A percentile compares a stretch with the other conserved stretches of the same genome.
Evolutionary conservation across 2,888 invertebrate species (phyloP).

Genomic region (Drosophila pseudotakahashii): DNA sequence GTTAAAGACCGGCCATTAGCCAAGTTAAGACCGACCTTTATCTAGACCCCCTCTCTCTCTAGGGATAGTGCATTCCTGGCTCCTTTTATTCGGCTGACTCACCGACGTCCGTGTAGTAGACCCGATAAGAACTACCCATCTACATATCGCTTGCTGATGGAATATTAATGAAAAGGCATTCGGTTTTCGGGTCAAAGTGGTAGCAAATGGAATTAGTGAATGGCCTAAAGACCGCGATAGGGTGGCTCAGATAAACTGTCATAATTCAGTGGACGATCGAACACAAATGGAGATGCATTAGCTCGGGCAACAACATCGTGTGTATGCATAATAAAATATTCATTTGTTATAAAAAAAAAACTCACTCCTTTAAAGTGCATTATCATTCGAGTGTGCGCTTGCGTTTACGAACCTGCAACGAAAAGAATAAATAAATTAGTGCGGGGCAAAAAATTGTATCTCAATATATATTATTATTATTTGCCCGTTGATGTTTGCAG

Average conservation of each 20-base stretch:
- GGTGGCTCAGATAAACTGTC: constrained; percentile 30
- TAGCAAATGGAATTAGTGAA: constrained; percentile 49
- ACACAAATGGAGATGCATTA: constrained; percentile 37
- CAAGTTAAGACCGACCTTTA: constrained; percentile 50
- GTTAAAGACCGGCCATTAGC: constrained; percentile 78
- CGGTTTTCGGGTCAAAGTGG: constrained; percentile 37
- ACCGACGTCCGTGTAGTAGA: constrained; percentile 44
- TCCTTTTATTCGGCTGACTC: constrained; percentile 69
- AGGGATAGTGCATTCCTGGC: constrained; percentile 30
- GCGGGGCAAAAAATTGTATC: constrained; percentile 15
- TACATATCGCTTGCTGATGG: constrained; percentile 38
- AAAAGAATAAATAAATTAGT: constrained; percentile 48
- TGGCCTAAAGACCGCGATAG: constrained; percentile 40
- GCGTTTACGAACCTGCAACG: constrained; percentile 64
- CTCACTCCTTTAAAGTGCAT: constrained; percentile 11
- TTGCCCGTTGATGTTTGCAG: constrained; percentile 10
- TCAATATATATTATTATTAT: constrained; percentile 25
- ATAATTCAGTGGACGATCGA: constrained; percentile 17
- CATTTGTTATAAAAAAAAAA: neutral
- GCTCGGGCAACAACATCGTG: neutral
- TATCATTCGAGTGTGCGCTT: constrained; percentile 24
- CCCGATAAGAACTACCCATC: constrained; percentile 22
- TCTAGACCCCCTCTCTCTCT: neutral
- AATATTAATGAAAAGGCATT: constrained; percentile 47
- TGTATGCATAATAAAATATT: constrained; percentile 2